Evolutionary conservation across 2,888 invertebrate genomes (phyloP).

Genomic region (Tenthredo distinguenda): DNA sequence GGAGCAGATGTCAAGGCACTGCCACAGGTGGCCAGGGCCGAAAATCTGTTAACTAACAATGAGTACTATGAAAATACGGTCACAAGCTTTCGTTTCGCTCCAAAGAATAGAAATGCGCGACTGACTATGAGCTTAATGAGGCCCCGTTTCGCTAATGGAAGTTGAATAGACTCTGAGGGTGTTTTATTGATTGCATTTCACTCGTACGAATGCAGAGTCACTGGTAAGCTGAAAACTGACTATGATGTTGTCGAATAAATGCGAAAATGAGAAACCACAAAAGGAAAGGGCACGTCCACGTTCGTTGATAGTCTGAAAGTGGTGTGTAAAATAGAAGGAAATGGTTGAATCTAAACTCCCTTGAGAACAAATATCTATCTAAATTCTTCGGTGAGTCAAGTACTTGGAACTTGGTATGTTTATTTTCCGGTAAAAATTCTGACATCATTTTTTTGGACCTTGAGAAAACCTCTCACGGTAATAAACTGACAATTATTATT

Average conservation of each 20-base stretch:
- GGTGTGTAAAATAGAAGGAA: neutral
- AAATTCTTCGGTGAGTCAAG: neutral
- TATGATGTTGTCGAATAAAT: neutral
- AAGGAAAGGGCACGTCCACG: neutral
- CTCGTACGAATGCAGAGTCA: neutral
- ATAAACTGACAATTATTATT: constrained; percentile 29
- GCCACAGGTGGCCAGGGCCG: constrained; percentile 26
- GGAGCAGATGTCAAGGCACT: neutral
- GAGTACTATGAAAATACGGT: constrained; percentile 25
- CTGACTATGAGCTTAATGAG: constrained; percentile 34
- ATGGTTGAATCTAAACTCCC: neutral
- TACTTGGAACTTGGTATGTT: neutral
- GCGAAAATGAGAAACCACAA: neutral
- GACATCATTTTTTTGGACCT: neutral
- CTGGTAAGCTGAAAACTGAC: neutral
- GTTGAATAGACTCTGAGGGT: constrained; percentile 37
- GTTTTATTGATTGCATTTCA: constrained; percentile 43
- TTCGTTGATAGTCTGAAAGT: neutral
- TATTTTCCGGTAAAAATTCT: neutral
- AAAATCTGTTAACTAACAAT: constrained; percentile 36
- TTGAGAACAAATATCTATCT: neutral
- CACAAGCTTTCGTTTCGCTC: constrained; percentile 11
- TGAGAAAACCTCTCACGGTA: neutral
- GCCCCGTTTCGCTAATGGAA: constrained; percentile 40
- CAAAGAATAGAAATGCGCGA: constrained; percentile 25